A percentile compares a stretch with the other conserved stretches of the same genome.
Conservation (phyloP, 23 tunicate genomes). For the Ascidia mentula region DNA sequence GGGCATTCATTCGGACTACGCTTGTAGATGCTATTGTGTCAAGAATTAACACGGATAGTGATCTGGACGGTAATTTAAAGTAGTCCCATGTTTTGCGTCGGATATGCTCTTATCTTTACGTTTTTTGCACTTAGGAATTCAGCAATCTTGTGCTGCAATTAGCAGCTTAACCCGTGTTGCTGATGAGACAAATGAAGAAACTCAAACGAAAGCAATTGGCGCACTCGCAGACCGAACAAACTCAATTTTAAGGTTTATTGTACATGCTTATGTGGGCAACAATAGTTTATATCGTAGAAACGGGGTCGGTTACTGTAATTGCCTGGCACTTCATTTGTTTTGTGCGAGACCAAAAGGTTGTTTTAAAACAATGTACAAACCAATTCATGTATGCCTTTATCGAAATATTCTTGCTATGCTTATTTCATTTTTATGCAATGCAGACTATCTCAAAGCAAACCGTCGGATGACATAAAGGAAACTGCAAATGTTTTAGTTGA, state of each 20-base stretch:
- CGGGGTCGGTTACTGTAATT: no score
- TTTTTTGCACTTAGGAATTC: constrained; percentile 61
- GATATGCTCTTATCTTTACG: background rate
- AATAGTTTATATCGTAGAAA: no score
- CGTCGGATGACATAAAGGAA: constrained; percentile 67
- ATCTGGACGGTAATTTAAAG: constrained; percentile 75
- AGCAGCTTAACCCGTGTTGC: constrained; percentile 52
- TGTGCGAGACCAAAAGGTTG: no score
- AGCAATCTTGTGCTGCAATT: constrained; percentile 73
- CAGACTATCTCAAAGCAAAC: constrained; percentile 42
- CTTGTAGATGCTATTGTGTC: constrained; percentile 59
- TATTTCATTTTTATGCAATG: background rate
- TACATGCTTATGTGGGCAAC: background rate
- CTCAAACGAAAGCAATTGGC: constrained; percentile 44
- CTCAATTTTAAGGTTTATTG: constrained; percentile 28
- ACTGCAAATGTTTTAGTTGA: constrained; percentile 56
- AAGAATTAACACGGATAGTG: constrained; percentile 55
- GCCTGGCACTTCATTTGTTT: no score
- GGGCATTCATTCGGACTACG: constrained; percentile 20
- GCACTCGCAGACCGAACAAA: constrained; percentile 38
- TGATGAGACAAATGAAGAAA: constrained; percentile 48
- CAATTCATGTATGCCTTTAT: no score
- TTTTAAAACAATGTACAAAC: no score
- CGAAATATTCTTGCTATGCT: background rate
- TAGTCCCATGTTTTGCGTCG: no score